Conservation (phyloP, 2,888 invertebrate genomes). For the Agrochola litura region DNA sequence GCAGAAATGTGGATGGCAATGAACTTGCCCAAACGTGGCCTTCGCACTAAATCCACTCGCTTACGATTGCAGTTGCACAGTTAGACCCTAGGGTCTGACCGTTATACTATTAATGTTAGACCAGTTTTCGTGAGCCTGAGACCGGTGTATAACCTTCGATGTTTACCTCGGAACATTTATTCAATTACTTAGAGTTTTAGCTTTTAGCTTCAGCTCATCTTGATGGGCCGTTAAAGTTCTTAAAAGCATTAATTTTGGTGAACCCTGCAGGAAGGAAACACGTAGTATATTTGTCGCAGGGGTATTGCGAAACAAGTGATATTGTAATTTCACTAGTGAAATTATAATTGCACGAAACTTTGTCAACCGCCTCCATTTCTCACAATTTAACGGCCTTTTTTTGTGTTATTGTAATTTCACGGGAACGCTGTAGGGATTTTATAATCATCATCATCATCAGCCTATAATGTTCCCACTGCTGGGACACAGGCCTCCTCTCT, state of each 20-base stretch:
- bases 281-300: background rate
- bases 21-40: conserved; percentile 53
- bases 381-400: no score
- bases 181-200: background rate
- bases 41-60: conserved; percentile 29
- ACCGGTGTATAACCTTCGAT: background rate
- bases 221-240: background rate
- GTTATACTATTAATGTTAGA: conserved; percentile 12
- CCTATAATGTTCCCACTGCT: no score
- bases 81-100: background rate
- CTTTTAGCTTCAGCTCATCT: background rate
- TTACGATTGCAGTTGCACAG: background rate
- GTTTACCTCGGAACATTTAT: background rate
- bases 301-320: no score
- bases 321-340: no score
- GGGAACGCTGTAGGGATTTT: no score
- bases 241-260: background rate
- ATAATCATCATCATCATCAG: no score
- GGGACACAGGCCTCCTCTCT: no score
- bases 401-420: no score
- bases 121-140: conserved; percentile 8
- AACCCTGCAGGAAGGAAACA: background rate
- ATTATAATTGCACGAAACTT: no score
- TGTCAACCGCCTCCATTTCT: no score
- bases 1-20: conserved; percentile 34